Conservation (phyloP, 2,888 invertebrate genomes). For the Polyommatus iphigenia region DNA sequence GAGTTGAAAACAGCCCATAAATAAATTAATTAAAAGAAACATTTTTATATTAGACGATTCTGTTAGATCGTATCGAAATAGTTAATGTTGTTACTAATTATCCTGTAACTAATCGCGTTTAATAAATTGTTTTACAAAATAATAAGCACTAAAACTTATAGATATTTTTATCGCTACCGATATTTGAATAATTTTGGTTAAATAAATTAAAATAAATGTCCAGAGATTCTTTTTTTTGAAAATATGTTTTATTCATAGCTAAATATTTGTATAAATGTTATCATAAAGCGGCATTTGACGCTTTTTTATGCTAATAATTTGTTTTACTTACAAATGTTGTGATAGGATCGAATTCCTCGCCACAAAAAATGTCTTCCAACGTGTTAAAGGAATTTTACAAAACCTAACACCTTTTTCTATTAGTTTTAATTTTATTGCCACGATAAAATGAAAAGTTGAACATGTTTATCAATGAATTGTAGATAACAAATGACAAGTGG, state of each 20-base stretch:
- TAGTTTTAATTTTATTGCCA: neutral
- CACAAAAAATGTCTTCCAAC: constrained; percentile 17
- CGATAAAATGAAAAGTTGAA: neutral
- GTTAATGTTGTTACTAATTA: constrained; percentile 33
- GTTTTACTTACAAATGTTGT: constrained; percentile 17
- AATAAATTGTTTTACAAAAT: constrained; percentile 33
- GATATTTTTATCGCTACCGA: constrained; percentile 31
- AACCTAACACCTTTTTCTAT: constrained; percentile 8
- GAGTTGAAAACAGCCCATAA: constrained; percentile 22
- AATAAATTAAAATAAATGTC: constrained; percentile 22
- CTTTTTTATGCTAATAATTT: constrained; percentile 26
- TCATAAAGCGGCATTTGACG: constrained; percentile 22
- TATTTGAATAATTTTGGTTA: constrained; percentile 33
- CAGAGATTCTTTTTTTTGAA: neutral
- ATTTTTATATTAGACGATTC: constrained; percentile 31
- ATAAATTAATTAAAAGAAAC: constrained; percentile 33
- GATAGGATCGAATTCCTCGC: constrained; percentile 11
- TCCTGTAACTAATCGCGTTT: constrained; percentile 30
- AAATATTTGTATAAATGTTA: constrained; percentile 14
- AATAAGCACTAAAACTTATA: constrained; percentile 33
- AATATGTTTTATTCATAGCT: constrained; percentile 21
- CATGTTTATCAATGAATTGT: neutral
- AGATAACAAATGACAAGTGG: neutral
- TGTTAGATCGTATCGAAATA: constrained; percentile 25
- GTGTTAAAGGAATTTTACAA: constrained; percentile 17